Conservation (phyloP, 2,113 vertebrate genomes). For the Forbesichthys agassizii region DNA sequence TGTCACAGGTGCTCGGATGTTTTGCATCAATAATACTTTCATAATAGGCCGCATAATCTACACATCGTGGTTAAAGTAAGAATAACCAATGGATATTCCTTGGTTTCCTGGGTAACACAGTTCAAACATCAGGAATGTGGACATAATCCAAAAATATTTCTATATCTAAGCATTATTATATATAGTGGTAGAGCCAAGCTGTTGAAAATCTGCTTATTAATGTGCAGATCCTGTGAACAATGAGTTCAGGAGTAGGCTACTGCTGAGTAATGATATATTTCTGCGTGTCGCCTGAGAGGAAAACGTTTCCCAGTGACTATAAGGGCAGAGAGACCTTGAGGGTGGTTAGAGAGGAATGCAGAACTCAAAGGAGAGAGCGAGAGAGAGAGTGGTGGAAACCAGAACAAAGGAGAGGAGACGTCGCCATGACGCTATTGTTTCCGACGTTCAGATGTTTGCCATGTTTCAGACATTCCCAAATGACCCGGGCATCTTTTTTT, state of each 20-base stretch:
- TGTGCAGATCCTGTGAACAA: background rate
- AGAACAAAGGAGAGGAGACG: background rate
- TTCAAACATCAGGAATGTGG: conserved; percentile 18
- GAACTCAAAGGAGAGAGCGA: background rate
- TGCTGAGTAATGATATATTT: conserved; percentile 27
- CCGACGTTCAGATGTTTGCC: conserved; percentile 12
- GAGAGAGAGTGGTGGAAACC: background rate
- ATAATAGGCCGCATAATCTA: background rate
- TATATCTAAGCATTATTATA: background rate
- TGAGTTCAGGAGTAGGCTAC: background rate
- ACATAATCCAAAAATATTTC: conserved; percentile 14
- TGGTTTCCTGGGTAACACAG: conserved; percentile 27
- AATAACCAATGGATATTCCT: conserved; percentile 30
- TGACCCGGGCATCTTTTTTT: background rate
- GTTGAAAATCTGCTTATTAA: conserved; percentile 10
- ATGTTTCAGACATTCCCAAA: too few species aligned
- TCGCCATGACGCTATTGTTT: conserved; percentile 25
- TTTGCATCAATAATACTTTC: too few species aligned
- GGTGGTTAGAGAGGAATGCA: conserved; percentile 25
- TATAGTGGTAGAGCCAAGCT: conserved; percentile 2
- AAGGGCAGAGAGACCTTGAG: conserved; percentile 20
- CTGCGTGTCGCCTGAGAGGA: conserved; percentile 13
- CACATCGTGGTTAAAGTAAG: conserved; percentile 10
- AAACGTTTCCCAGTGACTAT: background rate
- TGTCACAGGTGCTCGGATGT: too few species aligned